These are phyloP conservation scores for Platyscapa corneri DNA, from an alignment of 1,140 invertebrate species.

Conservation along the genomic window DNA sequence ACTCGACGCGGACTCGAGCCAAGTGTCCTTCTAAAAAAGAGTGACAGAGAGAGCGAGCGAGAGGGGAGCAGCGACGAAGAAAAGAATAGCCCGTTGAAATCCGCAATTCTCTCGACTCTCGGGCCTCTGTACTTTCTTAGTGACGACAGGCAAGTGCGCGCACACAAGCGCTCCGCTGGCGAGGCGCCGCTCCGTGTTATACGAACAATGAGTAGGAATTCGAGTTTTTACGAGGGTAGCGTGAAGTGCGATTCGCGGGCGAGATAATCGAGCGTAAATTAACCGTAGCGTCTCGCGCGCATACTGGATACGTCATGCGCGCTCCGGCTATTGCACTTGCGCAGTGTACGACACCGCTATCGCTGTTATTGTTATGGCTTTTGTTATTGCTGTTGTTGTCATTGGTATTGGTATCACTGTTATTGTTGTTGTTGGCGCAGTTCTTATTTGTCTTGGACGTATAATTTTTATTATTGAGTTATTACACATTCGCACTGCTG, in stretches of 20 bases:
- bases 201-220: slow-evolving; percentile 29
- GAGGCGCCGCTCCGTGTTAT: background rate
- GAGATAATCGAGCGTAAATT: slow-evolving; percentile 44
- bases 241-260: slow-evolving; percentile 6
- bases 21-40: background rate
- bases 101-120: background rate
- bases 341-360: background rate
- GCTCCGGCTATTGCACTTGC: background rate
- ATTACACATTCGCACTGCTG: background rate
- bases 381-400: background rate
- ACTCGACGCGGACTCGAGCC: background rate
- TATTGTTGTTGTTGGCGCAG: background rate
- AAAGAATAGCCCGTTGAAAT: background rate
- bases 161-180: background rate
- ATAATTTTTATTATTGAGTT: slow-evolving; percentile 26
- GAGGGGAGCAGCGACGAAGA: background rate
- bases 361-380: background rate
- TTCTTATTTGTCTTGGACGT: background rate
- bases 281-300: background rate
- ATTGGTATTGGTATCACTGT: background rate
- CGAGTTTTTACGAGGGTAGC: slow-evolving; percentile 26
- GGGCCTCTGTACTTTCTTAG: too few relatives aligned
- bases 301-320: background rate
- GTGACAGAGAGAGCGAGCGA: background rate
- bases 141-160: background rate